Conservation (phyloP, 2,888 invertebrate species). For the Pollenia labialis region DNA sequence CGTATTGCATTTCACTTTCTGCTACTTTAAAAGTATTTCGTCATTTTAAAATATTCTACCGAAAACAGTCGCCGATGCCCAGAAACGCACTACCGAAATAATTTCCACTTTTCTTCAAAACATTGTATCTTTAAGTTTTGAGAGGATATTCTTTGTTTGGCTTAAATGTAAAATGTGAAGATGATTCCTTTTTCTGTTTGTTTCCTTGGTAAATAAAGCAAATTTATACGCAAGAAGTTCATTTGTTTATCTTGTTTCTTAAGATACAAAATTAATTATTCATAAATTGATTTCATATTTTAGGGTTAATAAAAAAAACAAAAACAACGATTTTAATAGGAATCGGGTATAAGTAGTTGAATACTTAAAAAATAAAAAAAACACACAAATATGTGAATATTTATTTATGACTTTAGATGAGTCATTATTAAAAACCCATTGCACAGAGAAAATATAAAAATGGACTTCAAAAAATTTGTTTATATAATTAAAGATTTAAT, state of each 20-base stretch:
- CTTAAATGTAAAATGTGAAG: background rate
- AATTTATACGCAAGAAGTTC: constrained; percentile 29
- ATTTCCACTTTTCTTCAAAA: constrained; percentile 8
- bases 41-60: constrained; percentile 2
- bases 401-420: constrained; percentile 66
- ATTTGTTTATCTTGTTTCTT: constrained; percentile 25
- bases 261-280: constrained; percentile 71
- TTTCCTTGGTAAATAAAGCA: constrained; percentile 9
- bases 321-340: constrained; percentile 22
- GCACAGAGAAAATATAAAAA: too few species aligned
- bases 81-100: background rate
- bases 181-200: background rate
- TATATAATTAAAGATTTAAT: too few species aligned
- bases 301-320: constrained; percentile 62
- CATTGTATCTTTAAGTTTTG: constrained; percentile 17
- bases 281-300: constrained; percentile 74
- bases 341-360: constrained; percentile 23
- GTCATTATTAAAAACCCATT: constrained; percentile 53
- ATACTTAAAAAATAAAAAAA: constrained; percentile 32
- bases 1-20: background rate
- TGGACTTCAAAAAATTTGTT: too few species aligned
- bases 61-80: background rate
- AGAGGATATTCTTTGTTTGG: constrained; percentile 3
- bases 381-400: constrained; percentile 41
- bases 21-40: background rate